Evolutionary conservation across 2,797 vertebrate genomes (phyloP), one percentile per base, ranked within the genome.

Genomic region (Myiotriccus ornatus): DNA sequence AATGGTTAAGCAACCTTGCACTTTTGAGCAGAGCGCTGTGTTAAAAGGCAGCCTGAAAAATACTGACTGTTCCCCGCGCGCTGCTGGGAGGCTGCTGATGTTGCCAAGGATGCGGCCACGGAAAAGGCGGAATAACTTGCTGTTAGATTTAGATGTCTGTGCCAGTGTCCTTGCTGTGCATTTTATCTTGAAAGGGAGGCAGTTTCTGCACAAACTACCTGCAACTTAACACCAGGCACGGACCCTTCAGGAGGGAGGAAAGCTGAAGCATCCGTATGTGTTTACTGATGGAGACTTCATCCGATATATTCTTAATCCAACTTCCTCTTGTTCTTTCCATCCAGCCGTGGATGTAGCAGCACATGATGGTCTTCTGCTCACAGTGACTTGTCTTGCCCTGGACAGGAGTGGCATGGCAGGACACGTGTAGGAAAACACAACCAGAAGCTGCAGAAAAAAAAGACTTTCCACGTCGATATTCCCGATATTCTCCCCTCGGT

Each of bases 401-500:
- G 52, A 20, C 25, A n/a, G 4, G 23, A 69, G n/a, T 1, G 11
- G 28, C 46, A 11, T 0, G 4, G 50, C 32, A 77, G 64, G 50
- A 25, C 12, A 32, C 1, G 1, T 1, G 44, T 8, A 35, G 65
- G 35, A 49, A 47, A 89, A 69, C 7, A 9, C 37, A 47, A 27
- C 19, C 32, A 19, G 52, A 53, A 59, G 22, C 8, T 43, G 56
- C 12, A 24, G 43, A n/a, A 75, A 57, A 57, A 12, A 35, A 52
- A 47, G n/a, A 27, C 15, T 12, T 55, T 25, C 25, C 9, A 0
- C 0, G 2, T 1, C 7, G 52, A 35, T 60, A 64, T 47, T 87
- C 64, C 60, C 0, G 0, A 21, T 41, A 64, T n/a, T 60, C 23
- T 63, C 5, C 1, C 19, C 15, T 44, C 18, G 0, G 3, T 16